phyloP scores from a whole-genome alignment of 2,797 vertebrate genomes.

The Onychomys torridus region DNA sequence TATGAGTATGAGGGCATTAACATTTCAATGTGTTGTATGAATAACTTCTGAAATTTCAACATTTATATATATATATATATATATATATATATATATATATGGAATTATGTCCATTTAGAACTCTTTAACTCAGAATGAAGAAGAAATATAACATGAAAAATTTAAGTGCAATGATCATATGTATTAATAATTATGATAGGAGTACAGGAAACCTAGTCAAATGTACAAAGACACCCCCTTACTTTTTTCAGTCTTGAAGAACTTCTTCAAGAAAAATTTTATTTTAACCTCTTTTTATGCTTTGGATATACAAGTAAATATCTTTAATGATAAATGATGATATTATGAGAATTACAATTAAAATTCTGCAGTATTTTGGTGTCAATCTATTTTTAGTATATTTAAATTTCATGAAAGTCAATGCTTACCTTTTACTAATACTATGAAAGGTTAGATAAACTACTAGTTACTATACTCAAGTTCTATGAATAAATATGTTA shows the following conservation, averaged over 20 bases:
- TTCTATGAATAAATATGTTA: neutral
- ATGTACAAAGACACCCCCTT: neutral
- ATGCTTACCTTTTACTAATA: neutral
- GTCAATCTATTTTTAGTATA: neutral
- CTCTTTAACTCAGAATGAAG: neutral
- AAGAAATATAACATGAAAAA: neutral
- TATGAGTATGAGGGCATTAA: neutral
- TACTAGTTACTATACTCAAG: neutral
- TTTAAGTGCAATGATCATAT: neutral
- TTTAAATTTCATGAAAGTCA: neutral
- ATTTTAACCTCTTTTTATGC: neutral
- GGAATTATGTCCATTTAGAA: neutral
- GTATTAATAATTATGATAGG: neutral
- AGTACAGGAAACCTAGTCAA: neutral
- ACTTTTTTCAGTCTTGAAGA: neutral
- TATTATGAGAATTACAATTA: neutral
- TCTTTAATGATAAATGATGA: neutral
- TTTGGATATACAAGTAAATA: neutral
- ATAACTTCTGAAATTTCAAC: neutral
- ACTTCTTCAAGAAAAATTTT: neutral
- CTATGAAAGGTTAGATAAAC: neutral
- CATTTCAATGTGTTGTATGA: neutral
- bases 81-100: no score
- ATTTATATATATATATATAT: no score
- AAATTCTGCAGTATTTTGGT: no score